Evolutionary conservation across 2,113 vertebrate species (phyloP).

Genomic region (Mesoclemmys tuberculata): DNA sequence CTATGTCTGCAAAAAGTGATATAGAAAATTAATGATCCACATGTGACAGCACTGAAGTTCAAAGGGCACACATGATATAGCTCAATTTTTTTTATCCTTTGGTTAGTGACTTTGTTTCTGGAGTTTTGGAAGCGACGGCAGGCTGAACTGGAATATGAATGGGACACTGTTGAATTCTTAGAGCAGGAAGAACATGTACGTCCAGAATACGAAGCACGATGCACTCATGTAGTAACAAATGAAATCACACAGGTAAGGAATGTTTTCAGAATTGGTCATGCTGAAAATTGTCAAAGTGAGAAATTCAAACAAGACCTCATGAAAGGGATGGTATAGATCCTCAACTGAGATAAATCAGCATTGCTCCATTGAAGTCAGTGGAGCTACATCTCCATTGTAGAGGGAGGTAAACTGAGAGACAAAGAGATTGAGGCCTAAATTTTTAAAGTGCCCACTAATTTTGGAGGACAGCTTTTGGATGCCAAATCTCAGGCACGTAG

Average conservation of each 20-base stretch:
- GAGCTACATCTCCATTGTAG: neutral
- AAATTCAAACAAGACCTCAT: neutral
- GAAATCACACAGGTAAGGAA: slow-evolving; percentile 82
- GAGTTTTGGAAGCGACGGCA: slow-evolving; percentile 96
- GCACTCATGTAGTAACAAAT: slow-evolving; percentile 84
- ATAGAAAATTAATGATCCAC: neutral
- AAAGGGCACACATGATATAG: fast-evolving
- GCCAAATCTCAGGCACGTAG: neutral
- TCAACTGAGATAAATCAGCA: neutral
- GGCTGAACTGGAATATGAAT: slow-evolving; percentile 91
- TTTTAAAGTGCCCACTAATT: neutral
- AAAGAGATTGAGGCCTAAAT: neutral
- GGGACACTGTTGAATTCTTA: slow-evolving; percentile 93
- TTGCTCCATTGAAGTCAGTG: neutral
- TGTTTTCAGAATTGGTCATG: neutral
- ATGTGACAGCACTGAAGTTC: neutral
- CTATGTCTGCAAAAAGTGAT: neutral
- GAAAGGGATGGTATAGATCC: neutral
- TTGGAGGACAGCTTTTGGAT: neutral
- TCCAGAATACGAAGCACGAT: slow-evolving; percentile 92
- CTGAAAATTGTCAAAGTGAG: neutral
- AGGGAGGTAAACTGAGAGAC: neutral
- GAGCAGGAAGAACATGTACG: slow-evolving; percentile 91
- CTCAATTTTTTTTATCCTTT: slow-evolving; percentile 1
- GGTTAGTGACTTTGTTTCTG: slow-evolving; percentile 90